phyloP scores from a whole-genome alignment of 2,888 invertebrate species.

The Leptinotarsa tumamoca region DNA sequence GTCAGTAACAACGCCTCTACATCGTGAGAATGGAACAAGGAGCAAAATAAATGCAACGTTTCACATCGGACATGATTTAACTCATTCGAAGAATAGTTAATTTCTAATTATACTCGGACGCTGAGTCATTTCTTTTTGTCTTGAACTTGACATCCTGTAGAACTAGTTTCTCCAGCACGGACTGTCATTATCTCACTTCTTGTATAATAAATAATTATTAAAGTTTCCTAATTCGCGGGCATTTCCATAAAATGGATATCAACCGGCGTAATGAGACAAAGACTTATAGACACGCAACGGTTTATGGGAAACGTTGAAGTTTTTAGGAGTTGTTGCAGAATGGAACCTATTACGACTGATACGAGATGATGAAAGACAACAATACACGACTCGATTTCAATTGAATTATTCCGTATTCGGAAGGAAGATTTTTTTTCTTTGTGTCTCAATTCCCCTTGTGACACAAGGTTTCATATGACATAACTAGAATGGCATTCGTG shows the following conservation, averaged over 20 bases:
- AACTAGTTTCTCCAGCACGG: conserved; percentile 31
- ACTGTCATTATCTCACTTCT: conserved; percentile 36
- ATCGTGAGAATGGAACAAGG: conserved; percentile 7
- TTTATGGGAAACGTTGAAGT: conserved; percentile 11
- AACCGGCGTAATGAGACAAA: conserved; percentile 25
- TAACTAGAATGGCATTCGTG: not conserved
- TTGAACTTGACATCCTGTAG: conserved; percentile 35
- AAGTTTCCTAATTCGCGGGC: conserved; percentile 30
- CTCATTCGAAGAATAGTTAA: conserved; percentile 14
- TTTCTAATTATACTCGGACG: conserved; percentile 11
- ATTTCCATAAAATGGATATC: conserved; percentile 35
- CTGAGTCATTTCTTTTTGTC: conserved; percentile 27
- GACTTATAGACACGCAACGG: conserved; percentile 25
- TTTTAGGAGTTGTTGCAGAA: conserved; percentile 3
- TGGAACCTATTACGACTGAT: conserved; percentile 1
- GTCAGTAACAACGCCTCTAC: conserved; percentile 9
- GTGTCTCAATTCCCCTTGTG: not conserved
- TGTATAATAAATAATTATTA: conserved; percentile 34
- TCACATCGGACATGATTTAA: conserved; percentile 3
- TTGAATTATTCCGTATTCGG: conserved; percentile 1
- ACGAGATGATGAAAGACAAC: conserved; percentile 5
- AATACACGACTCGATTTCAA: not conserved
- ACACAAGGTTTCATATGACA: not conserved
- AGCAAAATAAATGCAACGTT: conserved; percentile 2
- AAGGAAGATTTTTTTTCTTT: not conserved